These are phyloP conservation scores for Merluccius polli DNA, from an alignment of 2,797 vertebrate species.

Conservation along the genomic window DNA sequence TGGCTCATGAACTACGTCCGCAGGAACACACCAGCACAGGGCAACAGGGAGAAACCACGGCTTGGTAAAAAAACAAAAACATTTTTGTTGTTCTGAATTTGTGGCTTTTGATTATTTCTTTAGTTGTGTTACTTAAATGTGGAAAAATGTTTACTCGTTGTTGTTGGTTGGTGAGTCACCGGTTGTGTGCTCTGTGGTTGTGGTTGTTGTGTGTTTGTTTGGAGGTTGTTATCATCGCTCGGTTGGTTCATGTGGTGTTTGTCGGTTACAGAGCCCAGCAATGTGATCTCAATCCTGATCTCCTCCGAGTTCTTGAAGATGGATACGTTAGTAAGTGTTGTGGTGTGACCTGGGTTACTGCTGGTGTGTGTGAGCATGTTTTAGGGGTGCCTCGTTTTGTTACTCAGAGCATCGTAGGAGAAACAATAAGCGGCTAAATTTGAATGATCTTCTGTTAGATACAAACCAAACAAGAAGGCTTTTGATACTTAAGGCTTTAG, in stretches of 20 bases:
- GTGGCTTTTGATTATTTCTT: conserved; percentile 14
- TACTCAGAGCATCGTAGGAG: neutral
- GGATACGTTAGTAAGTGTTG: conserved; percentile 96
- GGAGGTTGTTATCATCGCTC: conserved; percentile 41
- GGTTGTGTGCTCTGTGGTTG: conserved; percentile 48
- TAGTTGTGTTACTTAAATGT: neutral
- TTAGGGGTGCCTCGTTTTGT: conserved; percentile 40
- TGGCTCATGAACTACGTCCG: conserved; percentile 98
- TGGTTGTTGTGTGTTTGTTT: neutral
- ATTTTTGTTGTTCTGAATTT: conserved; percentile 22
- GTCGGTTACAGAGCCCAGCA: conserved; percentile 91
- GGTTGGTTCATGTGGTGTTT: conserved; percentile 70
- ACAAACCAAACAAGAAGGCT: neutral
- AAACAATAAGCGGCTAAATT: neutral
- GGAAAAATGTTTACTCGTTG: conserved; percentile 22
- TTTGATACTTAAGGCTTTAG: neutral
- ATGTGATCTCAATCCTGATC: conserved; percentile 99
- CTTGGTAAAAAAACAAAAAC: conserved; percentile 77
- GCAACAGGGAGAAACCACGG: conserved; percentile 78
- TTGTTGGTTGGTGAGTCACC: conserved; percentile 32
- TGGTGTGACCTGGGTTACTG: conserved; percentile 34
- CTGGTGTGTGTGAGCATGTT: conserved; percentile 18
- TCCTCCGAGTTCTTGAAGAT: conserved; percentile 99
- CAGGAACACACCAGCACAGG: conserved; percentile 80
- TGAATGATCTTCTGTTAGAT: neutral